These are phyloP conservation scores for Drosophila sp. DNA, from an alignment of 1,140 invertebrate species.

Conservation along the genomic window DNA sequence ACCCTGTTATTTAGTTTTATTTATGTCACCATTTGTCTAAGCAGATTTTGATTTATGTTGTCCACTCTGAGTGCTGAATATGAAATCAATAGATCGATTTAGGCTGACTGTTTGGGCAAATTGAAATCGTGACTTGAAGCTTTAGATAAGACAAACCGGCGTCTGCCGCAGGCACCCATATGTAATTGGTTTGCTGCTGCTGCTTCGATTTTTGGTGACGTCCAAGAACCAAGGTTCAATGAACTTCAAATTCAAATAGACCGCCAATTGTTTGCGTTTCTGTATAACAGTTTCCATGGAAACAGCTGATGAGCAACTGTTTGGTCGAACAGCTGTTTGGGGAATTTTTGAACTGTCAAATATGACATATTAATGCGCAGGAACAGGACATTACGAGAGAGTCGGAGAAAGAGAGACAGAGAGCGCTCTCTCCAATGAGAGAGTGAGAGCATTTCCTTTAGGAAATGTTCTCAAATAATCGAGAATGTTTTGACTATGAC, in stretches of 20 bases:
- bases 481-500: constrained; percentile 12
- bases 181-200: constrained; percentile 49
- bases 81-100: constrained; percentile 80
- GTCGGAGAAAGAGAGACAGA: background rate
- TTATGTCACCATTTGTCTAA: constrained; percentile 61
- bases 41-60: constrained; percentile 77
- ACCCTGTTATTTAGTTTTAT: constrained; percentile 36
- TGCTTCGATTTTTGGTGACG: background rate
- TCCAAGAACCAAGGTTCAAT: constrained; percentile 40
- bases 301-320: constrained; percentile 3
- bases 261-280: background rate
- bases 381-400: background rate
- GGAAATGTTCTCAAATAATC: background rate
- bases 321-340: background rate
- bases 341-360: background rate
- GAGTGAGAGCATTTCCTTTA: background rate
- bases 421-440: background rate
- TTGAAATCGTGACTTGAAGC: constrained; percentile 79
- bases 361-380: background rate
- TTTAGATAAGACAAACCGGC: constrained; percentile 63
- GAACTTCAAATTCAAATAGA: constrained; percentile 44
- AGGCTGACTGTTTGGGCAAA: constrained; percentile 65
- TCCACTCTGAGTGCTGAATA: constrained; percentile 79
- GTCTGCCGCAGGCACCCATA: constrained; percentile 23
- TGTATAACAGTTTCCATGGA: background rate